Evolutionary conservation across 1,140 invertebrate species (phyloP).

Genomic region (Heliconius nattereri): DNA sequence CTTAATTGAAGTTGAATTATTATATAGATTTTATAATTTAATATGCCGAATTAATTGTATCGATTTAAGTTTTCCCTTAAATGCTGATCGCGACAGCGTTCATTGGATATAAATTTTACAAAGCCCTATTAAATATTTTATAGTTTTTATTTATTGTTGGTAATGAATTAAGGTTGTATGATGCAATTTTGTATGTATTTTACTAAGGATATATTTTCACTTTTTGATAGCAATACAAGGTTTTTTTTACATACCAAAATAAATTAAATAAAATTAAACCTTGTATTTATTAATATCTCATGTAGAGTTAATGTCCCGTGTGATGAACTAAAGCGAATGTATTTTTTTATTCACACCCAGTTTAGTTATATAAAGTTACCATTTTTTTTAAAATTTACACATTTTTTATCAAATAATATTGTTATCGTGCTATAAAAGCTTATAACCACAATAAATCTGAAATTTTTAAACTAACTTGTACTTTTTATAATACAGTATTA

Average conservation of each 20-base stretch:
- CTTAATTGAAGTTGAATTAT: too few species aligned
- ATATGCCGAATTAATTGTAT: too few species aligned
- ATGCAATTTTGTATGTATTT: neutral
- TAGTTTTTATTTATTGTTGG: neutral
- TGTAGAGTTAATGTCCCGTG: neutral
- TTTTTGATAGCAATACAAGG: neutral
- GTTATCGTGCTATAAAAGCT: neutral
- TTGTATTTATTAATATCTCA: neutral
- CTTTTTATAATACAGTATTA: neutral
- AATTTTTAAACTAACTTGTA: neutral
- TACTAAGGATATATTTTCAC: slow-evolving; percentile 5
- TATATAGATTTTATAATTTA: too few species aligned
- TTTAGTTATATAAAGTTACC: neutral
- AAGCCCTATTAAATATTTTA: neutral
- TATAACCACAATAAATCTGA: neutral
- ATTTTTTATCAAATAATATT: neutral
- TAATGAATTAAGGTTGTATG: neutral
- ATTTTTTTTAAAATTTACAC: neutral
- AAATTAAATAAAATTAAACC: neutral
- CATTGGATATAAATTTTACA: neutral
- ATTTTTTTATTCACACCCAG: neutral
- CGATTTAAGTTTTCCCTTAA: neutral
- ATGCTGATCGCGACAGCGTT: too few species aligned
- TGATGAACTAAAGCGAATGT: neutral
- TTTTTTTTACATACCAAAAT: neutral